Evolutionary conservation across 2,888 invertebrate genomes (phyloP).

Genomic region (Latrodectus hesperus): DNA sequence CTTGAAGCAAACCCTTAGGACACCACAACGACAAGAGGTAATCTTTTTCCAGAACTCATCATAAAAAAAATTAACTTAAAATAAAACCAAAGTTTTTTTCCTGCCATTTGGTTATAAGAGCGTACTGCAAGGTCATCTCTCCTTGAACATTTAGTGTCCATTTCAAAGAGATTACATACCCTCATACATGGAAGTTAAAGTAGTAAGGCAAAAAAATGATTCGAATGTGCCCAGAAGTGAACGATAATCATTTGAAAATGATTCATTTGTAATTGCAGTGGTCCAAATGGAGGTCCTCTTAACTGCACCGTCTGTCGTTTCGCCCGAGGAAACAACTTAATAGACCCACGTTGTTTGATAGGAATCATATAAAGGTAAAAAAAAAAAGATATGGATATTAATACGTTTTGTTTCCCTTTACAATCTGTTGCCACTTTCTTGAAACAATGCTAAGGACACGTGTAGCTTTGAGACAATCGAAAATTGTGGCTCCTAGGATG

Average conservation of each 20-base stretch:
- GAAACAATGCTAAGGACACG: constrained; percentile 32
- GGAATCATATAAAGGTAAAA: constrained; percentile 8
- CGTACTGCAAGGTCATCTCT: constrained; percentile 50
- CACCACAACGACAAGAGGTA: constrained; percentile 23
- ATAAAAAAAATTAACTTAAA: constrained; percentile 6
- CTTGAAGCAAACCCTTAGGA: constrained; percentile 21
- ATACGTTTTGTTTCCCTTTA: constrained; percentile 26
- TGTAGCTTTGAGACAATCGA: neutral
- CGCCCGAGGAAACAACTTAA: constrained; percentile 53
- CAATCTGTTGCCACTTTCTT: constrained; percentile 28
- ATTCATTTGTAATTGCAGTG: constrained; percentile 63
- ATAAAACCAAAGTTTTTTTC: constrained; percentile 10
- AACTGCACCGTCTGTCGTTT: constrained; percentile 68
- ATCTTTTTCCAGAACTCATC: neutral
- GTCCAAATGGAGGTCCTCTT: constrained; percentile 56
- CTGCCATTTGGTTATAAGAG: constrained; percentile 39
- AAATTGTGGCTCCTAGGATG: neutral
- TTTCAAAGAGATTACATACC: neutral
- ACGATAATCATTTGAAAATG: constrained; percentile 68
- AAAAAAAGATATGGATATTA: constrained; percentile 29
- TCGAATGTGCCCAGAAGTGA: constrained; percentile 65
- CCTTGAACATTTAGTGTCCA: constrained; percentile 38
- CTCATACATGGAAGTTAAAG: neutral
- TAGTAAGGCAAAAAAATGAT: constrained; percentile 10
- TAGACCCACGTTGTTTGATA: constrained; percentile 62